Evolutionary conservation across 2,113 vertebrate genomes (phyloP), one percentile per base, ranked within the genome.

Genomic region (Archocentrus centrarchus): DNA sequence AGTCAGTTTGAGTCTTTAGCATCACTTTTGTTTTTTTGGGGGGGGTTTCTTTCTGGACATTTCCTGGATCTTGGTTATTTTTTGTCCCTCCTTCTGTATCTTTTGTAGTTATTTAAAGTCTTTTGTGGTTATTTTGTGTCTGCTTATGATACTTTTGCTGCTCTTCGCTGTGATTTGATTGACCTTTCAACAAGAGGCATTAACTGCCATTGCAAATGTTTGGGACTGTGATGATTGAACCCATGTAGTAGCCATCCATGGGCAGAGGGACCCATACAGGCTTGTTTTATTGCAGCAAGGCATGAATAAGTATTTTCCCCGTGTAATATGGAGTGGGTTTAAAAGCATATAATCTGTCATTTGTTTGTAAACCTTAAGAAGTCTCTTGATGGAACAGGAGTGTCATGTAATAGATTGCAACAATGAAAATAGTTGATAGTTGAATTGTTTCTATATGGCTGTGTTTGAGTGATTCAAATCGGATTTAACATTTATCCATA

Each of bases 401-500:
- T 1, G 1, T 37, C 20, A 63, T 47, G 18, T 50, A 30, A 57
- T 53, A 22, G 59, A 59, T 79, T 37, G 24, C 35, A 24, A 78
- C 39, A 53, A 22, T 78, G 24, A 20, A 53, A 70, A 68, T 13
- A n/a, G n/a, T n/a, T n/a, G 14, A 75, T 41, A 24, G 27, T 10
- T 39, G 35, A 20, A 11, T 57, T 80, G 20, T 64, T 75, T 66
- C 17, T 50, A 27, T 75, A 44, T 61, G 41, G 58, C 32, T 59
- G 59, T 5, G 6, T 85, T 58, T 41, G 66, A 11, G 15, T 61
- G 66, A 86, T 53, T 90, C 24, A 86, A 81, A 89, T 84, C 60
- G 3, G 92, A 92, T 93, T 93, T 86, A 76, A 20, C 4, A 11
- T 88, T 90, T n/a, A 41, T 59, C 82, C 86, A 89, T 91, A 90